Percentiles rank a stretch among this genome's conserved stretches.
These are phyloP conservation scores for Hermetia illucens DNA, from an alignment of 1,140 invertebrate genomes.

Conservation along the genomic window DNA sequence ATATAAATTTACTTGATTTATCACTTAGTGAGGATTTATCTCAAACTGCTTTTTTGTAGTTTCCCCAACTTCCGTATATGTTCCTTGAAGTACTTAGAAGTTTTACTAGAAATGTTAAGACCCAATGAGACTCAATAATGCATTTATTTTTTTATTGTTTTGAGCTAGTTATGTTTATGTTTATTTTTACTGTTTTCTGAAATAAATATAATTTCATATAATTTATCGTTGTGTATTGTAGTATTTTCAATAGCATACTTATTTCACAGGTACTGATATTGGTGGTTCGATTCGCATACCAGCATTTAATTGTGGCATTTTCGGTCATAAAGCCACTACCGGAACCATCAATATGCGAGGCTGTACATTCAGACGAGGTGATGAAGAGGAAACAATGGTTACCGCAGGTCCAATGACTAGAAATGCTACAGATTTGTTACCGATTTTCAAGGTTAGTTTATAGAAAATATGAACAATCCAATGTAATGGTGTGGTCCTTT, in stretches of 20 bases:
- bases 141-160: background rate
- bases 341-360: conserved; percentile 43
- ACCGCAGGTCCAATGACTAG: conserved; percentile 65
- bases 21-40: too few species aligned
- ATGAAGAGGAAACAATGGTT: conserved; percentile 44
- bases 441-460: conserved; percentile 47
- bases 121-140: background rate
- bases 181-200: background rate
- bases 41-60: too few species aligned
- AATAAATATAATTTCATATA: background rate
- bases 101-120: background rate
- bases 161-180: too few species aligned
- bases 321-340: conserved; percentile 76
- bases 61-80: too few species aligned
- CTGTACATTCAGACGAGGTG: conserved; percentile 41
- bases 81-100: too few species aligned
- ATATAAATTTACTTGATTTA: too few species aligned
- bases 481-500: too few species aligned
- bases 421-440: conserved; percentile 57
- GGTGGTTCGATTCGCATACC: conserved; percentile 93
- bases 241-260: background rate
- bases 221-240: background rate
- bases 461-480: too few species aligned
- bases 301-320: conserved; percentile 87
- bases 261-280: conserved; percentile 60